Evolutionary conservation across 2,797 vertebrate genomes (phyloP).

Genomic region (Schizopygopsis malacanthus): DNA sequence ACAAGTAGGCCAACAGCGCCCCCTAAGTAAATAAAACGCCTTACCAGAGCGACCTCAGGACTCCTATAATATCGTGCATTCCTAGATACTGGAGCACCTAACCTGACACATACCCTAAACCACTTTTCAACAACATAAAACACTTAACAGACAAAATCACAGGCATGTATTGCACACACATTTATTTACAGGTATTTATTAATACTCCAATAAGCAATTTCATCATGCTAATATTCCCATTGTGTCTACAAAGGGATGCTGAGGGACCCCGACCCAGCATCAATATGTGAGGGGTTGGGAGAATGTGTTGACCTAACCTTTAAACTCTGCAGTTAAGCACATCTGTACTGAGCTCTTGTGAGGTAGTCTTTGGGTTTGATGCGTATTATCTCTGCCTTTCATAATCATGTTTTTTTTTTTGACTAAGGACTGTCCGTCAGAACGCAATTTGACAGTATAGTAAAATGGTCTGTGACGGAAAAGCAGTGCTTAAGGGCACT

Average conservation of each 20-base stretch:
- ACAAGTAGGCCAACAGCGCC: too few relatives aligned
- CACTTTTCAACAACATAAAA: not conserved
- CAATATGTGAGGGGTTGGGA: not conserved
- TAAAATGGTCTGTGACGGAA: constrained; percentile 72
- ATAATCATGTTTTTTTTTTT: constrained; percentile 70
- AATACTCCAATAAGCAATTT: too few relatives aligned
- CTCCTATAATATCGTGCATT: not conserved
- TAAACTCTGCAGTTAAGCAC: not conserved
- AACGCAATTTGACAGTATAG: constrained; percentile 72
- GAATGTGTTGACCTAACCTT: constrained; percentile 2
- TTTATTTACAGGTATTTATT: too few relatives aligned
- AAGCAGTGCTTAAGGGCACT: constrained; percentile 61
- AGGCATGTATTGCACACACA: too few relatives aligned
- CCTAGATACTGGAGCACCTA: not conserved
- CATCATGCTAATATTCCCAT: not conserved
- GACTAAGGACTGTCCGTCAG: constrained; percentile 64
- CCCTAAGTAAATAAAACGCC: too few relatives aligned
- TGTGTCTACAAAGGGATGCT: not conserved
- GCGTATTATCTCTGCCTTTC: constrained; percentile 56
- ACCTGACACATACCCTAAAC: not conserved
- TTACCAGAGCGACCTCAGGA: too few relatives aligned
- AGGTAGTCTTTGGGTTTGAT: constrained; percentile 56
- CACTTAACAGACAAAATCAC: too few relatives aligned
- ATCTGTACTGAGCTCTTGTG: constrained; percentile 38
- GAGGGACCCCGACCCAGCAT: not conserved